Evolutionary conservation across 2,113 vertebrate species (phyloP).

Genomic region (Murina feae): DNA sequence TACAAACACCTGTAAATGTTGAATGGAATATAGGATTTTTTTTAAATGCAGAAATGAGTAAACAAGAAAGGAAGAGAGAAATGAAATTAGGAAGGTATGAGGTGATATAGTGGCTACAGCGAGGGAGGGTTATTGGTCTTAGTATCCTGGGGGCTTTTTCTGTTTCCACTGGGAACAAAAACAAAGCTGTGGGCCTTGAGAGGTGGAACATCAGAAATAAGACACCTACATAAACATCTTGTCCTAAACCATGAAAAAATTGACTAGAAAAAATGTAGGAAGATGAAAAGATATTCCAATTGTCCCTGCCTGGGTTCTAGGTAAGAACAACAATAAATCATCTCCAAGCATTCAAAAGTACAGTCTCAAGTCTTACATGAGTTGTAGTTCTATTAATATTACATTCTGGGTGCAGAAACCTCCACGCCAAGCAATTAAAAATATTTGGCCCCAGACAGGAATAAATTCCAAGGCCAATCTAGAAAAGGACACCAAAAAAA

Average conservation of each 20-base stretch:
- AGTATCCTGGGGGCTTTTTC: neutral
- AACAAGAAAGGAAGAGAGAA: neutral
- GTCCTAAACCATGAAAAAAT: neutral
- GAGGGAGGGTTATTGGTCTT: neutral
- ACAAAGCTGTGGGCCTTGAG: neutral
- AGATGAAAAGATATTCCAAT: neutral
- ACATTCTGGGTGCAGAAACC: neutral
- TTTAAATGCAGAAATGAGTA: neutral
- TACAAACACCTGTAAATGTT: neutral
- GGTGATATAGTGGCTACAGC: rapidly evolving
- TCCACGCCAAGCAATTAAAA: neutral
- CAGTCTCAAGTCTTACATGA: neutral
- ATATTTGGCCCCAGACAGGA: neutral
- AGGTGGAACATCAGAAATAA: neutral
- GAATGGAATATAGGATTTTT: neutral
- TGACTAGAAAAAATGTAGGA: neutral
- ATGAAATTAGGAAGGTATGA: neutral
- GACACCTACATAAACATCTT: neutral
- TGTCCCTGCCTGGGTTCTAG: neutral
- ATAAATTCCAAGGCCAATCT: neutral
- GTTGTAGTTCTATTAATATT: neutral
- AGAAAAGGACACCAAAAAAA: neutral
- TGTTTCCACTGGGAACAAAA: neutral
- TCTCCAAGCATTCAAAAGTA: neutral
- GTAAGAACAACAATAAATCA: neutral